Evolutionary conservation across 2,113 vertebrate species (phyloP).

Genomic region (Myrmecobius fasciatus): DNA sequence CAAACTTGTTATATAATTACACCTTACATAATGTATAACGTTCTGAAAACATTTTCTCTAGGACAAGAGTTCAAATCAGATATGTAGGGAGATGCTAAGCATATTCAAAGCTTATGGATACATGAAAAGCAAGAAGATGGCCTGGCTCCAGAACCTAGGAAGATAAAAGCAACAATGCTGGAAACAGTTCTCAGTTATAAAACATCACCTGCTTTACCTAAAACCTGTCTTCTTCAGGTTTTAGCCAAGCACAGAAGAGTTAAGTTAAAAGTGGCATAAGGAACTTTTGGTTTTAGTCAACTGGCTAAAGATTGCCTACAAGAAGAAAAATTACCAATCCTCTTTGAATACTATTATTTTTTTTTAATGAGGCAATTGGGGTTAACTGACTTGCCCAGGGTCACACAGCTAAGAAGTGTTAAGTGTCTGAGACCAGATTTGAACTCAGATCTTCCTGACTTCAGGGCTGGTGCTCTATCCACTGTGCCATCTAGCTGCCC

Average conservation of each 20-base stretch:
- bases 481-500: no score
- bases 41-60: conserved; percentile 41
- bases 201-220: not conserved
- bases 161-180: conserved; percentile 1
- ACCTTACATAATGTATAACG: not conserved
- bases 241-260: not conserved
- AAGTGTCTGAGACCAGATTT: no score
- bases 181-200: not conserved
- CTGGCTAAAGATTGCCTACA: conserved; percentile 12
- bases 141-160: conserved; percentile 42
- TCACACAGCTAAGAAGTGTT: no score
- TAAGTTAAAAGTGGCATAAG: conserved; percentile 22
- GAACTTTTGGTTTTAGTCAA: conserved; percentile 18
- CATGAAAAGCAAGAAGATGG: conserved; percentile 7
- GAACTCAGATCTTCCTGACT: no score
- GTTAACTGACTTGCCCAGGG: no score
- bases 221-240: not conserved
- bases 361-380: no score
- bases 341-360: not conserved
- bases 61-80: conserved; percentile 53
- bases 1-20: conserved; percentile 29
- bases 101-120: not conserved
- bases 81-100: conserved; percentile 9
- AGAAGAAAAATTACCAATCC: conserved; percentile 40
- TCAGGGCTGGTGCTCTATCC: no score